Conservation (phyloP, 2,113 vertebrate genomes). For the Phodopus roborovskii region DNA sequence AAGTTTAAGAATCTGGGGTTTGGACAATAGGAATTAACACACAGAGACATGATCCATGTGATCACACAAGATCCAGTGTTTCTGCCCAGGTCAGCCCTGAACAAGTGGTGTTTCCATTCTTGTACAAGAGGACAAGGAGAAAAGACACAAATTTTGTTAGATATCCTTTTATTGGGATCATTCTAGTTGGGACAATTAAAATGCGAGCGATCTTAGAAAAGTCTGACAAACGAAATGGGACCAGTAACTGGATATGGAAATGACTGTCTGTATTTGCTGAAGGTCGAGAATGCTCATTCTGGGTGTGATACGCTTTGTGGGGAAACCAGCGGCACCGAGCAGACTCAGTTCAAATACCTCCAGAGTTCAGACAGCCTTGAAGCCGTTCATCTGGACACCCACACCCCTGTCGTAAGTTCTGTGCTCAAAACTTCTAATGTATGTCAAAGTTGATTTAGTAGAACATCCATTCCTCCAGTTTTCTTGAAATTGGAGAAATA, state of each 20-base stretch:
- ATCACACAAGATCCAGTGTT: not conserved
- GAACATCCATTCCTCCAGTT: not conserved
- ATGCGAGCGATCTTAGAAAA: not conserved
- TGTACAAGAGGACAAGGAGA: not conserved
- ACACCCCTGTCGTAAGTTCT: not conserved
- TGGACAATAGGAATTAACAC: not conserved
- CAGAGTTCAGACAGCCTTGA: not conserved
- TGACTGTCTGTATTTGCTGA: not conserved
- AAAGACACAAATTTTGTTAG: not conserved
- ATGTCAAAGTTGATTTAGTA: not conserved
- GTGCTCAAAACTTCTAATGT: not conserved
- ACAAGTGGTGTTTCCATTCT: too few species aligned
- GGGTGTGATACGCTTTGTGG: not conserved
- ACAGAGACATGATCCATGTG: not conserved
- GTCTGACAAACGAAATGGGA: not conserved
- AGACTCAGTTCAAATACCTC: too few species aligned
- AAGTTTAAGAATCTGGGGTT: not conserved
- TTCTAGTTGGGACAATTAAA: not conserved
- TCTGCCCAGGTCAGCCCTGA: not conserved
- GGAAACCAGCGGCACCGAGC: rapidly evolving
- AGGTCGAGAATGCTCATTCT: not conserved
- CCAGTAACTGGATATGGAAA: not conserved
- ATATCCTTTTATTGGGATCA: not conserved
- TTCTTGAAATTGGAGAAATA: not conserved
- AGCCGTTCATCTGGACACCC: not conserved